A percentile compares a stretch with the other conserved stretches of the same genome.
These are phyloP conservation scores for Diplodus sargus DNA, from an alignment of 2,797 vertebrate genomes.

Conservation along the genomic window DNA sequence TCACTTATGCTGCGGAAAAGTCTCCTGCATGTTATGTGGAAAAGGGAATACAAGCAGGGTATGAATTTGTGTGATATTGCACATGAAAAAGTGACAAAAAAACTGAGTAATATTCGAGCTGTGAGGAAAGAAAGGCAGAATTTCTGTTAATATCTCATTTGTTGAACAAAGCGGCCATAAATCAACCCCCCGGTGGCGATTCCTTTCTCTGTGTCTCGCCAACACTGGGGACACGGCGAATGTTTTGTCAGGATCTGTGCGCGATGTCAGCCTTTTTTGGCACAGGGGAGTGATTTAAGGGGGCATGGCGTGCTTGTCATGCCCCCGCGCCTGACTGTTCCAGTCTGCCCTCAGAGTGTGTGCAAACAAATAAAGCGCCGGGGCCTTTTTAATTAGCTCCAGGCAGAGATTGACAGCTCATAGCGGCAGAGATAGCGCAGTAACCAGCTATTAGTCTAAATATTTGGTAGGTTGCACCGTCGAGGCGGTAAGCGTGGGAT, in stretches of 20 bases:
- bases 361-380: constrained; percentile 81
- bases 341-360: constrained; percentile 75
- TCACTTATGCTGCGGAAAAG: neutral
- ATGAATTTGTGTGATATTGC: neutral
- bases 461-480: constrained; percentile 81
- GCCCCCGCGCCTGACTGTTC: constrained; percentile 76
- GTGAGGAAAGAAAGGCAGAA: neutral
- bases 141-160: constrained; percentile 2
- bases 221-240: constrained; percentile 52
- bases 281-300: constrained; percentile 84
- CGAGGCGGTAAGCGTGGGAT: constrained; percentile 65
- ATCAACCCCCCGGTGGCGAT: constrained; percentile 12
- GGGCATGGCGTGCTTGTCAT: constrained; percentile 76
- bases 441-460: constrained; percentile 85
- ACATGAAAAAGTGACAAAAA: neutral
- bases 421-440: constrained; percentile 78
- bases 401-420: constrained; percentile 84
- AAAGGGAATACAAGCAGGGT: neutral
- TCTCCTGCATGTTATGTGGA: neutral
- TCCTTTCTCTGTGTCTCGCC: constrained; percentile 33
- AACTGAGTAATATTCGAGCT: neutral
- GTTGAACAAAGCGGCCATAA: constrained; percentile 24
- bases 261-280: constrained; percentile 80
- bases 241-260: constrained; percentile 80
- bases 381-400: constrained; percentile 84